These are phyloP conservation scores for Microtus oregoni DNA, from an alignment of 2,113 vertebrate species.

Conservation along the genomic window DNA sequence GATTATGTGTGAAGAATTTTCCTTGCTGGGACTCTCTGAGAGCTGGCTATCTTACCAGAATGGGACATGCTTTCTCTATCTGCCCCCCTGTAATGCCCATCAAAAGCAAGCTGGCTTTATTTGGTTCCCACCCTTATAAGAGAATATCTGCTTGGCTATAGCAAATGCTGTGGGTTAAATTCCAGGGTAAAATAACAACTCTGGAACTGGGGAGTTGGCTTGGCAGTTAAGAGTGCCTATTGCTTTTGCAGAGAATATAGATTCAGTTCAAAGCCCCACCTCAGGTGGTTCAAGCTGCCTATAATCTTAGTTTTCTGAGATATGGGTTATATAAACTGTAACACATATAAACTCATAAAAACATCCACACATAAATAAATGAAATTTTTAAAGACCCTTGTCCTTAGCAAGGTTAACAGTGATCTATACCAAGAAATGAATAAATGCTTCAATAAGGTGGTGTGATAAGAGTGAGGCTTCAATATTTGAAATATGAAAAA, in stretches of 20 bases:
- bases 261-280: background rate
- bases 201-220: background rate
- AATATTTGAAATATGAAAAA: background rate
- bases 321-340: too few relatives aligned
- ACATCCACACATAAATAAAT: background rate
- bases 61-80: background rate
- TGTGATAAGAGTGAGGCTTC: background rate
- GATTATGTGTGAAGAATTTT: background rate
- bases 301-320: background rate
- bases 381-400: background rate
- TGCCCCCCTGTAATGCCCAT: background rate
- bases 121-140: background rate
- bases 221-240: too few relatives aligned
- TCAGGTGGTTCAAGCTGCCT: background rate
- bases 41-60: conserved; percentile 14
- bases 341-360: background rate
- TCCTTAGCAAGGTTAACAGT: background rate
- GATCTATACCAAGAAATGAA: background rate
- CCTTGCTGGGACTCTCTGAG: background rate
- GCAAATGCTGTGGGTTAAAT: background rate
- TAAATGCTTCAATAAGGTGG: background rate
- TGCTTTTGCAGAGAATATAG: background rate
- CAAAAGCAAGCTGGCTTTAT: background rate
- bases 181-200: conserved; percentile 13
- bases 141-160: background rate